These are phyloP conservation scores for Nesogale talazaci DNA, from an alignment of 2,113 vertebrate species.

Conservation along the genomic window DNA sequence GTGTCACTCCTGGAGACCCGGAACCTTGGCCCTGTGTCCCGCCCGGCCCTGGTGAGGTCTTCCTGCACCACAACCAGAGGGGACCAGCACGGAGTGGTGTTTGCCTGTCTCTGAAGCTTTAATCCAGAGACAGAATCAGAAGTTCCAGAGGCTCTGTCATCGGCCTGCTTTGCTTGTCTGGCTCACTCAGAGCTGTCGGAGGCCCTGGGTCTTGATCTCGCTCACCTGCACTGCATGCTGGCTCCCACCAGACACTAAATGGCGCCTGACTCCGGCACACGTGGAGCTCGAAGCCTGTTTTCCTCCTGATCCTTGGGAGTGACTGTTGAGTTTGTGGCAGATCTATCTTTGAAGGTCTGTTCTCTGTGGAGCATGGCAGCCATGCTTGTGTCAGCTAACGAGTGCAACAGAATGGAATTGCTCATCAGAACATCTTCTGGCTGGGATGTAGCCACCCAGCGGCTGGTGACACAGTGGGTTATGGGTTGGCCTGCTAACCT, in stretches of 20 bases:
- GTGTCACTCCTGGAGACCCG: background rate
- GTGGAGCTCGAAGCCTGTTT: background rate
- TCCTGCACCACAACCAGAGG: no score
- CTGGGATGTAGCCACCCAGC: background rate
- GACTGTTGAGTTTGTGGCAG: background rate
- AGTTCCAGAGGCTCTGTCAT: background rate
- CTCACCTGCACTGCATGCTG: background rate
- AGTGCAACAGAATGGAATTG: background rate
- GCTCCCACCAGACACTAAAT: constrained; percentile 29
- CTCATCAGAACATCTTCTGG: background rate
- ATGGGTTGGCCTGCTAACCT: no score
- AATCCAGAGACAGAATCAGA: constrained; percentile 40
- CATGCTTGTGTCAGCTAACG: background rate
- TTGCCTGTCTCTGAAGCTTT: constrained; percentile 50
- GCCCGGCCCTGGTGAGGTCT: background rate
- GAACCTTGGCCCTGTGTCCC: background rate
- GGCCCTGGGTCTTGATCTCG: background rate
- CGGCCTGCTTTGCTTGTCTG: constrained; percentile 24
- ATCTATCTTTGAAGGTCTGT: background rate
- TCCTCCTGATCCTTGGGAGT: constrained; percentile 34
- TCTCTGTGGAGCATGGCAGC: background rate
- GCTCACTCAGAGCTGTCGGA: background rate
- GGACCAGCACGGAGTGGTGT: background rate
- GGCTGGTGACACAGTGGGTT: no score
- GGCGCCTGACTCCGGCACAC: constrained; percentile 29